Evolutionary conservation across 2,797 vertebrate genomes (phyloP), one percentile per base, ranked within the genome.

Genomic region (Petrocephalus schoutedeni): DNA sequence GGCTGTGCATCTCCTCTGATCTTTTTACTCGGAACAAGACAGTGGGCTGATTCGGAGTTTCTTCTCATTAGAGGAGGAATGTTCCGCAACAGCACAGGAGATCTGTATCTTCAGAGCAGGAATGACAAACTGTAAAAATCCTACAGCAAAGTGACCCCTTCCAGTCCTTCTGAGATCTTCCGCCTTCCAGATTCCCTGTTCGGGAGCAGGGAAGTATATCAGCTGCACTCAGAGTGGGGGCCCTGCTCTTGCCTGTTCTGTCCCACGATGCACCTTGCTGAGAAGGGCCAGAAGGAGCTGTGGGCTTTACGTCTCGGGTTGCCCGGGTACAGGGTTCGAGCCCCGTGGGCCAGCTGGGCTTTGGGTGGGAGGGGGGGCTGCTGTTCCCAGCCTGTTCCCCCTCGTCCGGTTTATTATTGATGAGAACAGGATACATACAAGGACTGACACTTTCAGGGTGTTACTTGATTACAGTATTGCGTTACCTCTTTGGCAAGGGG

Each of bases 391-490:
- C 14, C 9, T 23, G 28, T 87, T 28, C 58, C 56, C 36, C 74
- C 7, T 88, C 54, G 23, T 4, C 23, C 56, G 56, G 87, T 32
- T 41, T 85, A 23, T 71, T 56, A 71, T 45, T 19, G 23, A 67
- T 88, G 80, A 85, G n/a, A 88, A 36, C 23, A n/a, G 32, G 80
- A 87, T 56, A 57, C 64, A 87, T 14, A 67, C 4, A 53, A 74
- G 87, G 71, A 21, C 87, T 58, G 49, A 32, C 67, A 36, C 5
- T 28, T 41, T 87, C 86, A 89, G 89, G 91, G 90, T 91, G 90
- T 90, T 91, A 88, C 90, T 92, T 92, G 89, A 92, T 91, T 89
- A 88, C 88, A 90, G 91, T 89, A 89, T 90, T 91, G 88, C 67
- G 89, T 91, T 90, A 90, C 90, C 88, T 92, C 91, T 89, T 89